Evolutionary conservation across 2,797 vertebrate species (phyloP).

Genomic region (Crotalus adamanteus): DNA sequence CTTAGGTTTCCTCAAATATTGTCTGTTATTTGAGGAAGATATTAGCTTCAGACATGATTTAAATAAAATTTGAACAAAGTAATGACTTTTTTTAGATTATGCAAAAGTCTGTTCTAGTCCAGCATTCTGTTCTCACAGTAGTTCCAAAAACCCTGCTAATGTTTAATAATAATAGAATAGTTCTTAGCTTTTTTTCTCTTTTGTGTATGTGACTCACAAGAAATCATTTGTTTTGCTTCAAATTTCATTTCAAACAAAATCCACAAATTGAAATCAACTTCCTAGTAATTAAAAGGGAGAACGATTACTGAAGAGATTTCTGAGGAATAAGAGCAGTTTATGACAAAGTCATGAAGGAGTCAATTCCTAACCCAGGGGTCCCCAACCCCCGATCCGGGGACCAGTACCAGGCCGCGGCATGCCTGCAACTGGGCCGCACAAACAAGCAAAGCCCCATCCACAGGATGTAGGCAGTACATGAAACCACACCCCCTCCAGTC

Average conservation of each 20-base stretch:
- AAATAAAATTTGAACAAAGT: not conserved
- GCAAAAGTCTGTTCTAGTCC: not conserved
- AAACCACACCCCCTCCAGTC: no score
- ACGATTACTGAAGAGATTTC: not conserved
- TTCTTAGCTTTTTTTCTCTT: not conserved
- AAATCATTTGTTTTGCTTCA: not conserved
- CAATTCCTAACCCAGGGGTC: no score
- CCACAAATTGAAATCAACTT: not conserved
- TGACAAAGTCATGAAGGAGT: not conserved
- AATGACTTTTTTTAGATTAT: not conserved
- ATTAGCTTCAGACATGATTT: not conserved
- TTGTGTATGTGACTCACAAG: not conserved
- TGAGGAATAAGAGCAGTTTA: not conserved
- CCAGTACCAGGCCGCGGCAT: no score
- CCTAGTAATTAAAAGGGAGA: not conserved
- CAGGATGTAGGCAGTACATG: no score
- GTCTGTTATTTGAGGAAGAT: not conserved
- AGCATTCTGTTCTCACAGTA: not conserved
- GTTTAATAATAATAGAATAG: not conserved
- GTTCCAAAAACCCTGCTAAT: not conserved
- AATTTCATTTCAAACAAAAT: not conserved
- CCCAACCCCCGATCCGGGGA: no score
- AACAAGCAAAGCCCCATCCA: no score
- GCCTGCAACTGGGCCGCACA: no score
- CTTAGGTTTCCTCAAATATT: not conserved